Conservation (phyloP, 2,888 invertebrate genomes). For the Drosophila pseudotakahashii region DNA sequence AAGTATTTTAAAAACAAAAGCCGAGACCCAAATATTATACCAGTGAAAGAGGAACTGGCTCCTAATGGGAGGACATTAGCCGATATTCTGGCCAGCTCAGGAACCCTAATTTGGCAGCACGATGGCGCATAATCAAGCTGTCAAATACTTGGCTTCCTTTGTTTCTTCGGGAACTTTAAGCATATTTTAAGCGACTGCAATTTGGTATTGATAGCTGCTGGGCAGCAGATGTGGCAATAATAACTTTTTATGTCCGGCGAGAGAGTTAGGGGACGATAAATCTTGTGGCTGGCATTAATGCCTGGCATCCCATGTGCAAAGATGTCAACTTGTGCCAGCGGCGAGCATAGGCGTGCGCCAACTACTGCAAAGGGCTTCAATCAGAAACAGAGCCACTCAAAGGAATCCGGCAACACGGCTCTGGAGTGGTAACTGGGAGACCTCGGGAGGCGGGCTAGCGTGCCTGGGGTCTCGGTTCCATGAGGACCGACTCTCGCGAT, state of each 20-base stretch:
- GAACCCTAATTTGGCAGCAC: conserved; percentile 56
- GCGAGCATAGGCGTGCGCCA: conserved; percentile 2
- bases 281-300: conserved; percentile 16
- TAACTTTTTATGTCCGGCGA: conserved; percentile 49
- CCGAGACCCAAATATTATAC: conserved; percentile 13
- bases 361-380: conserved; percentile 38
- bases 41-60: conserved; percentile 6
- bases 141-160: conserved; percentile 19
- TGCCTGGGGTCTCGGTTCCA: conserved; percentile 15
- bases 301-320: conserved; percentile 17
- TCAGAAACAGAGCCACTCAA: conserved; percentile 31
- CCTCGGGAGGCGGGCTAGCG: neutral
- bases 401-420: neutral
- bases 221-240: conserved; percentile 35
- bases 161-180: conserved; percentile 26
- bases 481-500: conserved; percentile 43
- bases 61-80: conserved; percentile 75
- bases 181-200: conserved; percentile 68
- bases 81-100: conserved; percentile 43
- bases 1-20: conserved; percentile 52
- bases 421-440: neutral
- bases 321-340: conserved; percentile 20
- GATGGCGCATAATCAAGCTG: conserved; percentile 63
- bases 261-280: conserved; percentile 14
- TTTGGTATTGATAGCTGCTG: conserved; percentile 69